Conservation (phyloP, 1,140 invertebrate species). For the Scaptomyza pallida region DNA sequence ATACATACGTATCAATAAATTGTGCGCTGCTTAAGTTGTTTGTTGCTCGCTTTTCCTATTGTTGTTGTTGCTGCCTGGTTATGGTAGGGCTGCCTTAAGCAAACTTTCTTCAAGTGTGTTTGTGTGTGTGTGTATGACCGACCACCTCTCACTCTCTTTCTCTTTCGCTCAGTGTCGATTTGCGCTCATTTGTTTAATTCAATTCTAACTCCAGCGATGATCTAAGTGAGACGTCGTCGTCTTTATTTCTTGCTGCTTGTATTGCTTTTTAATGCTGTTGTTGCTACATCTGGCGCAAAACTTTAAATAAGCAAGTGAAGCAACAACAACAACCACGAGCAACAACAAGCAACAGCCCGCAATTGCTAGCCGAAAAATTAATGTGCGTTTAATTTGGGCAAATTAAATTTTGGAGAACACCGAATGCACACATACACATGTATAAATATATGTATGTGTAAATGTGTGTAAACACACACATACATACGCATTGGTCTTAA, state of each 20-base stretch:
- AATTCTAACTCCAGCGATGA: slow-evolving; percentile 80
- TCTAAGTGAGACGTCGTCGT: slow-evolving; percentile 75
- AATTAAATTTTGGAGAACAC: slow-evolving; percentile 61
- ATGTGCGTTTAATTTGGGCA: slow-evolving; percentile 76
- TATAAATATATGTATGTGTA: not conserved
- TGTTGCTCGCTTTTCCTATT: slow-evolving; percentile 14
- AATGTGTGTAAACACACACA: not conserved
- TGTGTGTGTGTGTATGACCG: not conserved
- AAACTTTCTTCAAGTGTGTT: slow-evolving; percentile 23
- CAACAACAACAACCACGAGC: slow-evolving; percentile 21
- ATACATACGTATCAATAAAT: slow-evolving; percentile 28
- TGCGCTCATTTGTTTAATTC: slow-evolving; percentile 72
- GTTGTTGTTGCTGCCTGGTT: slow-evolving; percentile 5
- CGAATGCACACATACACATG: not conserved
- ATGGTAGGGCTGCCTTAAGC: slow-evolving; percentile 15
- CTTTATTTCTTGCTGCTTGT: slow-evolving; percentile 41
- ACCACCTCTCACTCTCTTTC: not conserved
- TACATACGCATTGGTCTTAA: not conserved
- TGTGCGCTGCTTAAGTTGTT: slow-evolving; percentile 38
- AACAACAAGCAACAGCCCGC: slow-evolving; percentile 36
- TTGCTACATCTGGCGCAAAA: slow-evolving; percentile 62
- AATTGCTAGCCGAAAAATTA: slow-evolving; percentile 62
- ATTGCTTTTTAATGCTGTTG: slow-evolving; percentile 31
- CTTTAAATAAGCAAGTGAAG: slow-evolving; percentile 45
- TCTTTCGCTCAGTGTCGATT: not conserved